phyloP scores from a whole-genome alignment of 2,797 vertebrate species.

The Labroides dimidiatus region DNA sequence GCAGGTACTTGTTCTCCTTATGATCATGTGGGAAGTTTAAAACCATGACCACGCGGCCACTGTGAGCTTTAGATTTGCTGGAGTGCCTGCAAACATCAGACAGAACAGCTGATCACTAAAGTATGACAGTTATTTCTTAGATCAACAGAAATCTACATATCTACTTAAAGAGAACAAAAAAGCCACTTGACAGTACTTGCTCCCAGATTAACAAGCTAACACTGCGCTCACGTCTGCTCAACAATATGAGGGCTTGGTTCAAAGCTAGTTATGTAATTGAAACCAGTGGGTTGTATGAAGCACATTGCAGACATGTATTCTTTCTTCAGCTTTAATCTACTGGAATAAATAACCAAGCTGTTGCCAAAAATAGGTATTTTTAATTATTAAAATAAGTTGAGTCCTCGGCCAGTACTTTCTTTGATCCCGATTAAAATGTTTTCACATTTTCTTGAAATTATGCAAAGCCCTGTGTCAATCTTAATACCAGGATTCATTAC shows the following conservation, averaged over 20 bases:
- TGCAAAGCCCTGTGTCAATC: slow-evolving; percentile 1
- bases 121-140: neutral
- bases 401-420: neutral
- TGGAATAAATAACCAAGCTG: slow-evolving; percentile 12
- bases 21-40: neutral
- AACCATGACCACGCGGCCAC: too few species aligned
- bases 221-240: neutral
- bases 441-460: slow-evolving; percentile 6
- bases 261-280: slow-evolving; percentile 33
- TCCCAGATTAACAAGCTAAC: slow-evolving; percentile 20
- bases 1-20: slow-evolving; percentile 38
- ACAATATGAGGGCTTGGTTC: slow-evolving; percentile 31
- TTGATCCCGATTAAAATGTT: slow-evolving; percentile 13
- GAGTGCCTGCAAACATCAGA: neutral
- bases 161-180: slow-evolving; percentile 6
- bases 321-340: slow-evolving; percentile 29
- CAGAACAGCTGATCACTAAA: neutral
- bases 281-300: slow-evolving; percentile 28
- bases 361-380: slow-evolving; percentile 20
- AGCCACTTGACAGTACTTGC: neutral
- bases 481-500: neutral
- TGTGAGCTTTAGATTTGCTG: too few species aligned
- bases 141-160: slow-evolving; percentile 3
- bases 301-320: neutral
- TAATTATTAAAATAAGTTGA: slow-evolving; percentile 3